phyloP scores from a whole-genome alignment of 2,113 vertebrate species.

The Xenopus borealis region DNA sequence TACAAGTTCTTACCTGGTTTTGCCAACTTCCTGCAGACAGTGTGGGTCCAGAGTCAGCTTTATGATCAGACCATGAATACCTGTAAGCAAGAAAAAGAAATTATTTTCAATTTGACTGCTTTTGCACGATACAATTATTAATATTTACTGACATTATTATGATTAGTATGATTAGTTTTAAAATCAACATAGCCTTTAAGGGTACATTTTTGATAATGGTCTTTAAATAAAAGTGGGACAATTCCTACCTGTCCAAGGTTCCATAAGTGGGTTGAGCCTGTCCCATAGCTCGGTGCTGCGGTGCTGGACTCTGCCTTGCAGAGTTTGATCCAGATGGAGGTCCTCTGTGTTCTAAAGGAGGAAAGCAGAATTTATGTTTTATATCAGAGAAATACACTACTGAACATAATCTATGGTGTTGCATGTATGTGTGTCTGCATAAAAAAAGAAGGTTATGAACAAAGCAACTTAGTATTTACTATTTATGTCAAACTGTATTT shows the following conservation, averaged over 20 bases:
- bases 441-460: too few species aligned
- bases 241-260: constrained; percentile 58
- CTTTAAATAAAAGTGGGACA: background rate
- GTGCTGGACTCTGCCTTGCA: constrained; percentile 85
- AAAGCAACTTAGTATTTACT: too few species aligned
- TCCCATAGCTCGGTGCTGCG: constrained; percentile 79
- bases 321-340: constrained; percentile 91
- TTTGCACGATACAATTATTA: too few species aligned
- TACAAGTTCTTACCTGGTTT: constrained; percentile 56
- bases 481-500: too few species aligned
- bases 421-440: too few species aligned
- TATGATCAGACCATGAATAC: constrained; percentile 75
- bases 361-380: constrained; percentile 13
- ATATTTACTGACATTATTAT: background rate
- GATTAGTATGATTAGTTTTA: background rate
- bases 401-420: too few species aligned
- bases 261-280: constrained; percentile 64
- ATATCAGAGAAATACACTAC: too few species aligned
- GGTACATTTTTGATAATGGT: background rate
- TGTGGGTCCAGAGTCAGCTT: constrained; percentile 63
- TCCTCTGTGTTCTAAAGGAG: constrained; percentile 74
- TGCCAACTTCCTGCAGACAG: constrained; percentile 64
- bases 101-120: too few species aligned
- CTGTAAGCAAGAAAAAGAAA: constrained; percentile 46
- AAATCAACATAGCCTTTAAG: background rate